Evolutionary conservation across 2,888 invertebrate genomes (phyloP).

Genomic region (Scrobipalpa atriplicella): DNA sequence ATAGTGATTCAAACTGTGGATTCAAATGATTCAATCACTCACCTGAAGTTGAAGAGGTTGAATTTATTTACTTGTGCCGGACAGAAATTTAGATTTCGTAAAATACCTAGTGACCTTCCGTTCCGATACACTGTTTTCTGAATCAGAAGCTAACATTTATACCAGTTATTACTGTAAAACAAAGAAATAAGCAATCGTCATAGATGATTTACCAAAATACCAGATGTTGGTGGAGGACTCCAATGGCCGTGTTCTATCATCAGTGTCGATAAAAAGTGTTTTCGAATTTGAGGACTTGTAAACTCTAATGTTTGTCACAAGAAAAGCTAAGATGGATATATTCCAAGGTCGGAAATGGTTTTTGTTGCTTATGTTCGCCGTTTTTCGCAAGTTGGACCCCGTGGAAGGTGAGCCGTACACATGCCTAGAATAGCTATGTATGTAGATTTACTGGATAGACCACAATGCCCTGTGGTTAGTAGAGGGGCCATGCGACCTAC

Average conservation of each 20-base stretch:
- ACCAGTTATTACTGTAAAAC: background rate
- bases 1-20: too few relatives aligned
- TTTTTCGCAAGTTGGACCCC: constrained; percentile 55
- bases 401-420: constrained; percentile 63
- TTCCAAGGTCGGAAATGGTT: constrained; percentile 63
- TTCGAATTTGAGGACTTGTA: constrained; percentile 53
- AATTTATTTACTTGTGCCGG: constrained; percentile 14
- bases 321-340: constrained; percentile 64
- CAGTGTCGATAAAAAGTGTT: constrained; percentile 66
- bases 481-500: background rate
- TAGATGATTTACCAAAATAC: constrained; percentile 48
- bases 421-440: constrained; percentile 1
- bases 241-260: constrained; percentile 67
- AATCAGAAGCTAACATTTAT: background rate
- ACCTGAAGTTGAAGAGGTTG: constrained; percentile 1
- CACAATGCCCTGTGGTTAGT: constrained; percentile 7
- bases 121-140: background rate
- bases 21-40: background rate
- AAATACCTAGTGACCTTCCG: constrained; percentile 5
- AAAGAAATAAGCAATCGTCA: background rate
- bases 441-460: background rate
- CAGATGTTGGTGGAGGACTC: constrained; percentile 54
- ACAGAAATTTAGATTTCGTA: background rate
- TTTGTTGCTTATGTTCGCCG: constrained; percentile 58
- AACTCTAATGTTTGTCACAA: constrained; percentile 59